Evolutionary conservation across 2,797 vertebrate species (phyloP), one percentile per base, ranked within the genome.

Genomic region (Dromococcyx pavoninus): DNA sequence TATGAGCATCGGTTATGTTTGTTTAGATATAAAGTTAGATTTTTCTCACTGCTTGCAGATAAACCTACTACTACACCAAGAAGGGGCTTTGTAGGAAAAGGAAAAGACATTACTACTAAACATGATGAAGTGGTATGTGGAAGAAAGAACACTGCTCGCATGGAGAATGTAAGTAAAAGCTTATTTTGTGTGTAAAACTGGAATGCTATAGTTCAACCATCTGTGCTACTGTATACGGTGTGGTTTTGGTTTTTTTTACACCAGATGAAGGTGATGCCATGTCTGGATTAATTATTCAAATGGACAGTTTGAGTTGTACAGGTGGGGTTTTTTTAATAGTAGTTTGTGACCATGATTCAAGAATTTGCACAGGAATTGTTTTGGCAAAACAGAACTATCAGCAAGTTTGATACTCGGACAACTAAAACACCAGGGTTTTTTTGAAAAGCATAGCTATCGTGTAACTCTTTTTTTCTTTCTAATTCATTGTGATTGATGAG

Each of bases 51-150:
- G 17, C 72, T 62, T 85, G 54, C 97, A 99, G 99, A 98, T 92
- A 99, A 99, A 94, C 99, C 99, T 71, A 98, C 98, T 94, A 98
- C 98, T 18, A 98, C 98, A 17, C 99, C 99, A 4, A 98, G 98
- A 95, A 99, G 96, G 84, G 99, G 99, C 44, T 99, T 99, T 96
- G 94, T 94, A 30, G 99, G 99, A 77, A 99, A 99, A 97, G 99
- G 99, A 89, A 99, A 99, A 97, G 99, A 99, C 96, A 99, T 99
- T 95, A 99, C 99, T 58, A 99, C 99, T 28, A 99, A 99, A 95
- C 99, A 99, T 2, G 99, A 99, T 77, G 99, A 98, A 95, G 99
- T 98, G 23, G 97, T 98, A 21, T 99, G 99, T 54, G 99, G 99
- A 67, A 98, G 99, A 91, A 99, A 99, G 97, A 99, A 99, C 92